These are phyloP conservation scores for Neotoxoptera formosana DNA, from an alignment of 1,140 invertebrate species.

Conservation along the genomic window DNA sequence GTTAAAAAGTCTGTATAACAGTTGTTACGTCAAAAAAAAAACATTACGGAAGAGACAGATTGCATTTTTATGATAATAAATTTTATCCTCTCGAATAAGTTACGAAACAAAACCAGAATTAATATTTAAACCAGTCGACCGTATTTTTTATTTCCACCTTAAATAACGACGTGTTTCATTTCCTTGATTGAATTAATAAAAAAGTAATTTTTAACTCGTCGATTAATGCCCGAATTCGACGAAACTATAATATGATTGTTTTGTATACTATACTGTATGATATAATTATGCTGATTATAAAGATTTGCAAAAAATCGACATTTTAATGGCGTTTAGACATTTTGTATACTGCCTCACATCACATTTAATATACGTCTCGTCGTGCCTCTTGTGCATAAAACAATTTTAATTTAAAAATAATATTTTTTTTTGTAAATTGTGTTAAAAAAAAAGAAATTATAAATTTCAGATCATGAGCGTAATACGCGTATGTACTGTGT, in stretches of 20 bases:
- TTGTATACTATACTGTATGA: not conserved
- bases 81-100: not conserved
- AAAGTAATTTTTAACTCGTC: not conserved
- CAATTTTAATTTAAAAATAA: too few species aligned
- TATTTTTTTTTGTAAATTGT: too few species aligned
- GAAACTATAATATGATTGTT: not conserved
- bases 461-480: not conserved
- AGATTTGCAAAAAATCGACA: not conserved
- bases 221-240: not conserved
- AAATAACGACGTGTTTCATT: not conserved
- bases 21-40: not conserved
- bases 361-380: too few species aligned
- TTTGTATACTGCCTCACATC: too few species aligned
- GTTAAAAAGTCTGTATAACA: not conserved
- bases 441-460: not conserved
- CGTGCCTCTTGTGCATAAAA: too few species aligned
- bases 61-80: not conserved
- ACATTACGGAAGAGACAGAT: not conserved
- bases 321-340: not conserved
- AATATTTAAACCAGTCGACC: not conserved
- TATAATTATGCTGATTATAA: not conserved
- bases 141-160: not conserved
- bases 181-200: not conserved
- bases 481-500: not conserved
- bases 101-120: not conserved